Base-by-base conservation (phyloP, 1,140 invertebrate species). In the Rhagoletis zephyria region DNA sequence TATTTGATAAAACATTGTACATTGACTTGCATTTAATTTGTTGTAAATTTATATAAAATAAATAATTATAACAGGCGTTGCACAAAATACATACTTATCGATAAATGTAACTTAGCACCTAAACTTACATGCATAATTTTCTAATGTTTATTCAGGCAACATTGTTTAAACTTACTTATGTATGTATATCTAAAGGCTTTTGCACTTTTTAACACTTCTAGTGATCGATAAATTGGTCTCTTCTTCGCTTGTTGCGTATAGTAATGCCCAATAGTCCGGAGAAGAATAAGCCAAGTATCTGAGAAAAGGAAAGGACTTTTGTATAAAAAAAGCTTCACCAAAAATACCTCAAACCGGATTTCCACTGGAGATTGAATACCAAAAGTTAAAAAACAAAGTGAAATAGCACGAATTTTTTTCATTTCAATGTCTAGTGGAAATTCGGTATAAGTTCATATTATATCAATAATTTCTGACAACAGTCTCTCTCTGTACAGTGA, bases 181-280 rank as follows among this genome's bases (percentile, higher is more conserved):
- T 51, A 19, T 56, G 45, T 45, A 59, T 61, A 40, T 85, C 12
- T 14, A 12, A 30, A 30, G 30, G n/a, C 30, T 0, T 81, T 51
- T 40, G 7, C 56, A 45, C 19, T n/a, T 19, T 42, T 60, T 59
- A 4, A 61, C 51, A 45, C 14, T 45, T 61, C n/a, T 77, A 59
- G 10, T 60, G 42, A 19, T 88, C 81, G 51, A 88, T 90, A 87
- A 92, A 92, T 88, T 89, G 89, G 85, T 92, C 91, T 87, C 91
- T 90, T 70, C 91, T 87, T 89, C 90, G 87, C 89, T 90, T 91
- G 63, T 92, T 92, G 51, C 91, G 91, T 87, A 92, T 90, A 85
- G 90, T 91, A 88, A 92, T 89, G 88, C 90, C 91, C 90, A 92
- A 85, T 45, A 91, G 89, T 63, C 90, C 90, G 64, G 90, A 88